Conservation (phyloP, 2,113 vertebrate species). For the Condylura cristata region DNA sequence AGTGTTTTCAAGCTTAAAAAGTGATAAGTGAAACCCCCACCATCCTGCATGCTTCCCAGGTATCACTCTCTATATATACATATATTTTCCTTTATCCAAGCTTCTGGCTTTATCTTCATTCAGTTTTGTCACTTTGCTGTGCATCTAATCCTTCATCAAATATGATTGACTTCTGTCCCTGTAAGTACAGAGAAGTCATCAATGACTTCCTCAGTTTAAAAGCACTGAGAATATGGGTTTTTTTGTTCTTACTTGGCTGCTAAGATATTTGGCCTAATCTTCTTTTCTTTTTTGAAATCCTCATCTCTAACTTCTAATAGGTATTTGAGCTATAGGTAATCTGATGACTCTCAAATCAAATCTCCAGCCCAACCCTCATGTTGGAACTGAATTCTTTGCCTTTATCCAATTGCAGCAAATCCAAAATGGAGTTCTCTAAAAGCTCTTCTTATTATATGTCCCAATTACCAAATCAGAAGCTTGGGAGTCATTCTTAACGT, state of each 20-base stretch:
- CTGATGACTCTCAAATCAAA: not conserved
- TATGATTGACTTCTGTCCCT: not conserved
- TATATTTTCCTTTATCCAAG: not conserved
- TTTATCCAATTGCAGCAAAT: not conserved
- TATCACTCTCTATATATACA: not conserved
- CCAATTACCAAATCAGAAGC: not conserved
- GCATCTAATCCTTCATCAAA: not conserved
- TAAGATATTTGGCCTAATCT: not conserved
- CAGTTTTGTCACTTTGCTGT: not conserved
- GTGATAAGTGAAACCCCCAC: not conserved
- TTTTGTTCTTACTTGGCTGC: not conserved
- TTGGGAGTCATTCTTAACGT: not conserved
- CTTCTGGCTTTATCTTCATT: not conserved
- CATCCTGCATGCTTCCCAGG: not conserved
- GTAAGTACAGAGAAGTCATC: not conserved
- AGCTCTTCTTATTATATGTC: not conserved
- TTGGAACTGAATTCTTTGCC: not conserved
- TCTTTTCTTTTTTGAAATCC: not conserved
- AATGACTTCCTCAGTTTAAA: not conserved
- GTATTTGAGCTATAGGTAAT: not conserved
- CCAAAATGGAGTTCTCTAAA: not conserved
- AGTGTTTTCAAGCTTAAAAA: constrained; percentile 8
- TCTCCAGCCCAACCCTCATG: not conserved
- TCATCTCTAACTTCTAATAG: not conserved
- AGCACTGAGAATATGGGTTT: not conserved